Evolutionary conservation across 1,140 invertebrate species (phyloP), one percentile per base, ranked within the genome.

Genomic region (Tetramorium parvispinum): DNA sequence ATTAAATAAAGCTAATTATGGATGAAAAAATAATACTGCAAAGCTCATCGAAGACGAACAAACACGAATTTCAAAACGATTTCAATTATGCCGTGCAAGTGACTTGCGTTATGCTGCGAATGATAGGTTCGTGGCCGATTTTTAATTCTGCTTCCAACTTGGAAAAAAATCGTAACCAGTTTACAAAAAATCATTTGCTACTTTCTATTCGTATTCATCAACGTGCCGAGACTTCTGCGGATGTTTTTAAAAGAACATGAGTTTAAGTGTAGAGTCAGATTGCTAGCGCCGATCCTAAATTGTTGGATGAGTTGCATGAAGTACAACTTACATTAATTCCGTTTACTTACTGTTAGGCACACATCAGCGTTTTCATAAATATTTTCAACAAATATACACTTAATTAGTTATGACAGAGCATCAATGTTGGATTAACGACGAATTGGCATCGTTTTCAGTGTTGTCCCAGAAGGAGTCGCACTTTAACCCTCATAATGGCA

Each of bases 401-500:
- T n/a, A n/a, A 2, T 43, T 11, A 27, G 53, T 82, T 51, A 37
- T 77, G 11, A 85, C 55, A 93, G 92, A 91, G 86, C 24, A 40
- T 57, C 16, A 27, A 57, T 37, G 63, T 93, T 24, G 88, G 87
- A 10, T 59, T 71, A 7, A 61, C 73, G 53, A 73, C 82, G 0
- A 70, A 89, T 10, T 92, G 91, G 90, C 85, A 92, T 24, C 27
- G 57, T 27, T 57, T 92, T 53, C 78, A 76, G 3, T 0, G 21
- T n/a, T n/a, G n/a, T n/a, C n/a, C n/a, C 10, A 91, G 57, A 59
- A 86, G 79, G 16, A 86, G 85, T 16, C 88, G 88, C 0, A 57
- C 27, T 57, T 66, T 91, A 27, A 87, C 93, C 57, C 18, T 92
- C 10, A 70, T 93, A 65, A 87, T 93, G 1, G 81, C 88, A 0